Evolutionary conservation across 2,797 vertebrate species (phyloP), one percentile per base, ranked within the genome.

Genomic region (Xiphorhynchus erythropygius): DNA sequence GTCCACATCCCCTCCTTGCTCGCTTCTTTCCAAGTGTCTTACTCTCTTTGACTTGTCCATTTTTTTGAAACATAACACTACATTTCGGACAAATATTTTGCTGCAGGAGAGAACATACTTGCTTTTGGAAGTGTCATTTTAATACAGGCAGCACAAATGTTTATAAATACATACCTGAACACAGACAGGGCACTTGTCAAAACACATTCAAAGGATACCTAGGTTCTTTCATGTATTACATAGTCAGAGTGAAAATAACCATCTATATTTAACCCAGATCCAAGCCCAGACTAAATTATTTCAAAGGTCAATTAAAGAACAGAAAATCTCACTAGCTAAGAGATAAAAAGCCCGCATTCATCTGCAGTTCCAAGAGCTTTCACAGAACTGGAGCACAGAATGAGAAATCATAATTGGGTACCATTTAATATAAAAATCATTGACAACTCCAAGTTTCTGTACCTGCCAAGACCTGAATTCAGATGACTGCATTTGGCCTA

Each of bases 201-300:
- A 96, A 94, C 95, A 94, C 94, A 94, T 96, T 96, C 95, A 96
- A 84, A 96, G 84, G 90, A 94, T 97, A 96, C 92, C 94, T 91
- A 90, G 80, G 89, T 96, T 92, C 94, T 94, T 95, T 91, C 91
- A 47, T 87, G 88, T 82, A 76, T 96, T 91, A 96, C 95, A 77
- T 68, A 89, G n/a, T 87, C 19, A 0, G 88, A 60, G 74, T 84
- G 85, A 96, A 97, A 97, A 97, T 97, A 97, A 94, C 93, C 85
- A 77, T 81, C 94, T 97, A 97, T 97, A 95, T 97, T 96, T 97
- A 97, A 96, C 74, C 52, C 83, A 96, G 52, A 87, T 84, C 89
- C 89, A 80, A 95, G 89, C 64, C 78, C 81, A 84, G 94, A 87
- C 64, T 62, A 84, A 94, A 94, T 94, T 82, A 94, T 96, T 96